Base-by-base conservation (phyloP, 1,140 invertebrate genomes). In the Drosophila truncata region DNA sequence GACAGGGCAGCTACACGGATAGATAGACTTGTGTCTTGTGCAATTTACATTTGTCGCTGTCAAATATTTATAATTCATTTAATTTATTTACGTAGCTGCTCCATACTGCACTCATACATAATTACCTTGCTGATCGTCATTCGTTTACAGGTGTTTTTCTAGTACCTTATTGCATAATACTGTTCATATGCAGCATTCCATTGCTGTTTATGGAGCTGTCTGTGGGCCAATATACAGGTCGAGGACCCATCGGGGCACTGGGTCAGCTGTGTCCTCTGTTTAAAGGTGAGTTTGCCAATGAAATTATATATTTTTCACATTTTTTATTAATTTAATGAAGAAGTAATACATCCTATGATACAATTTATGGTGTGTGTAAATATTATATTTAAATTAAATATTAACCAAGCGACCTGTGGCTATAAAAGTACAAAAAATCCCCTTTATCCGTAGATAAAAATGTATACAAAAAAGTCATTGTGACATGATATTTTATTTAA, bases 171-270 rank as follows among this genome's bases (percentile, higher is more conserved):
- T 96, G 96, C 92, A 95, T 97, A 92, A 96, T 97, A 92, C 94
- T 97, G 91, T 88, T 97, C 75, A 94, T 97, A 79, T 97, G 96
- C 91, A 96, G 96, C 46, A 95, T 97, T 59, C 96, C 96, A 2
- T 94, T 97, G 93, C 93, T 97, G n/a, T 97, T 97, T 90, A 97
- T 97, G 96, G 96, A 97, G 92, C 92, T 97, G 54, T 96, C 96
- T 23, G 94, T 97, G 62, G 96, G 96, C 37, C 96, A 97, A 85
- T 97, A 96, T 83, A 97, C 96, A 5, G 95, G 96, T 47, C 94
- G 96, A 72, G 96, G 96, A 62, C 96, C 96, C 7, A 97, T 97
- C 65, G 96, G 96, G 54, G 96, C 97, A 42, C 92, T 97, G 74
- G 96, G 96, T 59, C 96, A 97, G 93, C 94, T 97, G 59, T 97